phyloP scores from a whole-genome alignment of 2,888 invertebrate genomes.

The Leptopilina syphax region DNA sequence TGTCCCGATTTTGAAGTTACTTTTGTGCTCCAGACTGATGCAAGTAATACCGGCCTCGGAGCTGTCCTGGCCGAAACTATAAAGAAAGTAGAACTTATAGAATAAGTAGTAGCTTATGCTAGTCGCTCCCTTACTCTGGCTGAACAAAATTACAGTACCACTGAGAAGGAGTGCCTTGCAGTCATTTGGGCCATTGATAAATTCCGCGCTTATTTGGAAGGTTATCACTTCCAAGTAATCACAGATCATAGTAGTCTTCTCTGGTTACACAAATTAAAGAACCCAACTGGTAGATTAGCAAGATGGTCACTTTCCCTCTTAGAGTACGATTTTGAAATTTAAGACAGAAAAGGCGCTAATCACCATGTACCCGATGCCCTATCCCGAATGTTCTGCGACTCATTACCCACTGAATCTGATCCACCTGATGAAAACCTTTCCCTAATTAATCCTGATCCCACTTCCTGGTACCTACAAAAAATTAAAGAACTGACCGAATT shows the following conservation, averaged over 20 bases:
- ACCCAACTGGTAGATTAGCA: slow-evolving; percentile 54
- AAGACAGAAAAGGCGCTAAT: slow-evolving; percentile 30
- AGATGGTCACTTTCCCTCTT: slow-evolving; percentile 45
- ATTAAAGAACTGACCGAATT: neutral
- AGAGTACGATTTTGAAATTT: too few relatives aligned
- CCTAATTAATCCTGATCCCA: neutral
- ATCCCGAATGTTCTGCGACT: slow-evolving; percentile 27
- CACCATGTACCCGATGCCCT: slow-evolving; percentile 51
- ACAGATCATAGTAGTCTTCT: too few relatives aligned
- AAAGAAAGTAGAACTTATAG: slow-evolving; percentile 33
- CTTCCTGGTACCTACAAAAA: neutral
- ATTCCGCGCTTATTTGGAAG: slow-evolving; percentile 56
- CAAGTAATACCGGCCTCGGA: slow-evolving; percentile 50
- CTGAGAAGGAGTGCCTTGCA: slow-evolving; percentile 45
- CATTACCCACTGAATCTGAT: neutral
- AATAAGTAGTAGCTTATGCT: slow-evolving; percentile 55
- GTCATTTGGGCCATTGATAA: slow-evolving; percentile 54
- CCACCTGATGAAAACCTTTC: neutral
- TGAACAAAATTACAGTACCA: slow-evolving; percentile 51
- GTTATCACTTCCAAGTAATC: slow-evolving; percentile 51
- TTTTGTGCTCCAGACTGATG: slow-evolving; percentile 55
- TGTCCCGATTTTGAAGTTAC: slow-evolving; percentile 32
- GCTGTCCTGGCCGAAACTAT: slow-evolving; percentile 46
- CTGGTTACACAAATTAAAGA: slow-evolving; percentile 41
- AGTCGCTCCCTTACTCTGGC: slow-evolving; percentile 45